Conservation (phyloP, 1,140 invertebrate genomes). For the Drosophila sechellia region DNA sequence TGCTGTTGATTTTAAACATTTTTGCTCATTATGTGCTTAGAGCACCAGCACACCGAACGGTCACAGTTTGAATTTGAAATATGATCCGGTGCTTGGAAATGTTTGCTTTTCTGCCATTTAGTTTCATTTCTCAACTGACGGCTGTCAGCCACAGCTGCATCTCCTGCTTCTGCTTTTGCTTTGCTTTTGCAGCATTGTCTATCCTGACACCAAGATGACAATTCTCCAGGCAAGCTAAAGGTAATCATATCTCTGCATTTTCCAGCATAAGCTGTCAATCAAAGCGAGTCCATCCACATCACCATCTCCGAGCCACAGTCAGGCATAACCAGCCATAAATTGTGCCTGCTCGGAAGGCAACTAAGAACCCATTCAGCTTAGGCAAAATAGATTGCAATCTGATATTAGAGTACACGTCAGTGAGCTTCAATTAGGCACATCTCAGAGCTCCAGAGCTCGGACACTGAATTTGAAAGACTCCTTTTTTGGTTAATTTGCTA, state of each 20-base stretch:
- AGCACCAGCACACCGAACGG: slow-evolving; percentile 13
- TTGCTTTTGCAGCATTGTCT: slow-evolving; percentile 23
- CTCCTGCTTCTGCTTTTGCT: too few relatives aligned
- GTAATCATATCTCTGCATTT: slow-evolving; percentile 49
- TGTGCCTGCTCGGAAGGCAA: not conserved
- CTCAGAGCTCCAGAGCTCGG: slow-evolving; percentile 11
- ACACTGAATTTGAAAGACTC: slow-evolving; percentile 3
- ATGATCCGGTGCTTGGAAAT: slow-evolving; percentile 30
- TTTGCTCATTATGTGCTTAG: slow-evolving; percentile 48
- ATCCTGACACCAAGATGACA: slow-evolving; percentile 30
- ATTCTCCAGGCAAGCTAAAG: slow-evolving; percentile 22
- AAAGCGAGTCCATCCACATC: slow-evolving; percentile 2
- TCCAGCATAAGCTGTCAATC: slow-evolving; percentile 46
- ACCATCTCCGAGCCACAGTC: not conserved
- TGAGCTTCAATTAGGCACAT: slow-evolving; percentile 38
- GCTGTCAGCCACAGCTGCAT: slow-evolving; percentile 35
- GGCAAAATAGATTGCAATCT: slow-evolving; percentile 38
- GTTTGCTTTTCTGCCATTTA: slow-evolving; percentile 40
- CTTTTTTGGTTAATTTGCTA: slow-evolving; percentile 26
- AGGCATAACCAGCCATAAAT: not conserved
- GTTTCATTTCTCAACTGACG: slow-evolving; percentile 55
- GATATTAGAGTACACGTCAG: slow-evolving; percentile 35
- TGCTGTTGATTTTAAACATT: slow-evolving; percentile 42
- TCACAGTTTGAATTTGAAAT: slow-evolving; percentile 48
- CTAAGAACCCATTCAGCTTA: slow-evolving; percentile 14